Conservation (phyloP, 2,113 vertebrate species). For the Aspidoscelis tigris region DNA sequence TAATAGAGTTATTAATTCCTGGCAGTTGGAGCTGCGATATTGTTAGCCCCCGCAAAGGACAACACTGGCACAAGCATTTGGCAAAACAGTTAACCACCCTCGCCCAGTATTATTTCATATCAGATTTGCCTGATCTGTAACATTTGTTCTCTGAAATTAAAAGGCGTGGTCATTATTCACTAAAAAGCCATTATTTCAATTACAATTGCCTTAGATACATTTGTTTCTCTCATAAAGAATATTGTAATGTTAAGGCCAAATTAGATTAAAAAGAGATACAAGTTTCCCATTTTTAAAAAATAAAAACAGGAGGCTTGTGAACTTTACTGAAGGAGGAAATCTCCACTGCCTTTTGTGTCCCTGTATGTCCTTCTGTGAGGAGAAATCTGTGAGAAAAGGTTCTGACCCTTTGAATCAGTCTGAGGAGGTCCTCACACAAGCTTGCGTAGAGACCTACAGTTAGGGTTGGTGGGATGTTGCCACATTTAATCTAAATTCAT, state of each 20-base stretch:
- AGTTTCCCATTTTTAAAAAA: not conserved
- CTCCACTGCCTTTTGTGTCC: not conserved
- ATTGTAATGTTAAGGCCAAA: not conserved
- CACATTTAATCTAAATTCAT: no score
- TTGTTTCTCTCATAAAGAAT: not conserved
- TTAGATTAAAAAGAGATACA: not conserved
- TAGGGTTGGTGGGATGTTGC: no score
- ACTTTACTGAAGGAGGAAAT: not conserved
- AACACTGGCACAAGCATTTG: slow-evolving; percentile 8
- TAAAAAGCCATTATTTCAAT: not conserved
- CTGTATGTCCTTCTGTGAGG: not conserved
- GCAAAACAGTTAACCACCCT: slow-evolving; percentile 10
- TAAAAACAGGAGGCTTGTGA: not conserved
- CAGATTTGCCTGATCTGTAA: not conserved
- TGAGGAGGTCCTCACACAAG: not conserved
- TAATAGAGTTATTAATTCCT: slow-evolving; percentile 7
- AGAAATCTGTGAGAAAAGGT: not conserved
- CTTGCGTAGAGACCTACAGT: no score
- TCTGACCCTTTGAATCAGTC: not conserved
- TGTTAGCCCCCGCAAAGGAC: slow-evolving; percentile 7
- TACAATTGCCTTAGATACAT: not conserved
- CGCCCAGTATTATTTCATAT: not conserved
- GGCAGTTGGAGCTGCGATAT: not conserved
- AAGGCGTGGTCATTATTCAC: not conserved
- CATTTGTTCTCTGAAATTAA: slow-evolving; percentile 5